Percentiles rank a stretch among this genome's conserved stretches.
phyloP scores from a whole-genome alignment of 1,140 invertebrate genomes.

The Artemia franciscana region DNA sequence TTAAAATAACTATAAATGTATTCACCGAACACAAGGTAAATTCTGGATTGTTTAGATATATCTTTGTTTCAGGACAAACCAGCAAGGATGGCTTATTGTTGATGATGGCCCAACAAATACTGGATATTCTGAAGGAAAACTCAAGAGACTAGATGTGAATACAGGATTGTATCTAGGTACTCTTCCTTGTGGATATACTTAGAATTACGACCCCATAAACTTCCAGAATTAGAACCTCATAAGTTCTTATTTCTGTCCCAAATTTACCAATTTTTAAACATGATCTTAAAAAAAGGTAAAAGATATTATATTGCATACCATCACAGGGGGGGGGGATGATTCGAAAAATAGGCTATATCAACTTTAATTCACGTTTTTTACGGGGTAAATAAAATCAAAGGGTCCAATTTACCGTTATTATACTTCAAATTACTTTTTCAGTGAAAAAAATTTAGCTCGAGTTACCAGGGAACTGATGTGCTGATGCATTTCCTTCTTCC shows the following conservation, averaged over 20 bases:
- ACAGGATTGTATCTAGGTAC: background rate
- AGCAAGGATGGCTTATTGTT: background rate
- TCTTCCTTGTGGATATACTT: background rate
- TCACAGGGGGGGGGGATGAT: background rate
- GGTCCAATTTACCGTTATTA: too few relatives aligned
- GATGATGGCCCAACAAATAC: background rate
- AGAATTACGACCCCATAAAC: background rate
- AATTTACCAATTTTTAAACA: too few relatives aligned
- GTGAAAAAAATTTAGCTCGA: too few relatives aligned
- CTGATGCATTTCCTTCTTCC: too few relatives aligned
- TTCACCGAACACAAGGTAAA: background rate
- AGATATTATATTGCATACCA: background rate
- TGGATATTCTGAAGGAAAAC: background rate
- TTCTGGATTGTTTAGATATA: background rate
- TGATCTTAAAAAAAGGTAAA: too few relatives aligned
- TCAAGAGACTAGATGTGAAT: background rate
- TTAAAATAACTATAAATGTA: background rate
- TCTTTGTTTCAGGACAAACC: background rate
- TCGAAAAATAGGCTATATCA: background rate
- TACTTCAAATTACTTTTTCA: too few relatives aligned
- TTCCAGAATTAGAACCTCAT: background rate
- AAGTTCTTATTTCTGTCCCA: background rate
- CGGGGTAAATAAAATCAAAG: too few relatives aligned
- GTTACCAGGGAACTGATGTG: too few relatives aligned
- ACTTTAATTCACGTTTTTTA: too few relatives aligned